Conservation (phyloP, 2,113 vertebrate genomes). For the Sinocyclocheilus rhinocerous region DNA sequence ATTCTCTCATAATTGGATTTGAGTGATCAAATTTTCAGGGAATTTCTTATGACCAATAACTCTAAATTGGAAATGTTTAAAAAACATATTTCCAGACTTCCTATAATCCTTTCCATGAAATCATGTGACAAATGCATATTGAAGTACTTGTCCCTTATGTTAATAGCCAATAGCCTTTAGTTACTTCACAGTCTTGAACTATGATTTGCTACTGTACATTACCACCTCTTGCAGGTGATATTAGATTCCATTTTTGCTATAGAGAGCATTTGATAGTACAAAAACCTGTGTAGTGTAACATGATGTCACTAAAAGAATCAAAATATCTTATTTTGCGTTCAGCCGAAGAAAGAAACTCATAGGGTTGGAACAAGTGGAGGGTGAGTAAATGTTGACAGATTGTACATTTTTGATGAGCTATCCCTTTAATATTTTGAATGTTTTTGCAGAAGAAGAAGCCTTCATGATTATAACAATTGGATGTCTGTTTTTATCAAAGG, state of each 20-base stretch:
- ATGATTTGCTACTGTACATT: not conserved
- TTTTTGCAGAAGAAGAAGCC: too few species aligned
- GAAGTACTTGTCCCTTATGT: not conserved
- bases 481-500: too few species aligned
- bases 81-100: not conserved
- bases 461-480: too few species aligned
- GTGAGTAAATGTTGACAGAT: too few species aligned
- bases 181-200: not conserved
- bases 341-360: too few species aligned
- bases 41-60: not conserved
- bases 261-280: not conserved
- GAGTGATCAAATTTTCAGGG: not conserved
- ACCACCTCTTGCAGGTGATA: not conserved
- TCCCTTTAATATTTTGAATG: not conserved
- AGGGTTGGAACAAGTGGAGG: too few species aligned
- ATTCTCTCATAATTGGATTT: conserved; percentile 3
- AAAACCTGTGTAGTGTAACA: not conserved
- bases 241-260: not conserved
- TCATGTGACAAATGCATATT: not conserved
- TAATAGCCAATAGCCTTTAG: not conserved
- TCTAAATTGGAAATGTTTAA: not conserved
- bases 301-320: too few species aligned
- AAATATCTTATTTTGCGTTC: too few species aligned
- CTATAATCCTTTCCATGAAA: not conserved
- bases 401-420: too few species aligned